Evolutionary conservation across 2,888 invertebrate genomes (phyloP), one percentile per base, ranked within the genome.

Genomic region (Ametastegia equiseti): DNA sequence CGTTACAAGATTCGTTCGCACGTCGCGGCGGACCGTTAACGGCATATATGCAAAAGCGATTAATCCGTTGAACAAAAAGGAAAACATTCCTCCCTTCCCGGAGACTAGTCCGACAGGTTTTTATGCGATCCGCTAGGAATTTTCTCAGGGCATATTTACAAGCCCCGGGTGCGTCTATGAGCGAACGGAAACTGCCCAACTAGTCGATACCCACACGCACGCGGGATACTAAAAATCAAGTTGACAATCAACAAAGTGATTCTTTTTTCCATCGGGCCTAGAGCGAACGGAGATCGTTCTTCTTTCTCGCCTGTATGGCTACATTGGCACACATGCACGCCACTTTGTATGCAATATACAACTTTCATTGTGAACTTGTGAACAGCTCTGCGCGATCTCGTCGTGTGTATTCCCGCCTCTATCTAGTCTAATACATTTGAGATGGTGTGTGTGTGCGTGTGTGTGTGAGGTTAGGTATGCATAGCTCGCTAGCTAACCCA

Each of bases 51-150:
- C 73, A 73, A 73, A 54, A 73, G 50, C 54, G 75, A 50, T 75
- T 75, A 75, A 75, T 75, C 50, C 75, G 75, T 75, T 36, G 75
- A 75, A 75, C 75, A 54, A 75, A 75, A 75, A 50, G 75, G 75
- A 75, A 75, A 75, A 54, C 75, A 75, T 50, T 75, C 75, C 75
- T 50, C 54, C 75, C 75, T 75, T 19, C 33, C 19, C 75, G 50
- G 54, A 75, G 33, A 75, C 75, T 75, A 75, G 75, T 75, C 75
- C 6, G 75, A 75, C 75, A 75, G 75, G 75, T 75, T 75, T 54
- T 75, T 75, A 75, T 54, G n/a, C n/a, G 54, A 75, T 75, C 75
- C 54, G 75, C 75, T 54, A 54, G 75, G 75, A 75, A 50, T 75
- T 75, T 75, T 75, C 54, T 75, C 75, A 75, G 54, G 75, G 54